phyloP scores from a whole-genome alignment of 2,888 invertebrate species.

The Iphiclides podalirius region DNA sequence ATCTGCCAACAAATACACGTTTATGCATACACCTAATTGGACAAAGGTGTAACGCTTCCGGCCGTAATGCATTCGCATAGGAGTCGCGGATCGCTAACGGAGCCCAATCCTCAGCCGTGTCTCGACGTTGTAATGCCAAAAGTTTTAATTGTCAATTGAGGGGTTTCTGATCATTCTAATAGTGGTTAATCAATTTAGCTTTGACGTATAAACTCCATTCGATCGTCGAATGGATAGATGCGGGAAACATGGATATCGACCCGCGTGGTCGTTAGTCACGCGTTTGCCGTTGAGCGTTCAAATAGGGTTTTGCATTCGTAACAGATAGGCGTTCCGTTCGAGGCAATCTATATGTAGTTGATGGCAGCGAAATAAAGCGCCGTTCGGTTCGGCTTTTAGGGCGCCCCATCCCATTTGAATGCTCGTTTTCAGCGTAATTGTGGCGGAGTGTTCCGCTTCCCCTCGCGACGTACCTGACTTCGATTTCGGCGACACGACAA shows the following conservation, averaged over 20 bases:
- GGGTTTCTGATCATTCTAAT: too few species aligned
- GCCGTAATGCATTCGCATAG: slow-evolving; percentile 55
- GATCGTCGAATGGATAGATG: too few species aligned
- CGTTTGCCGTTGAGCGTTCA: slow-evolving; percentile 52
- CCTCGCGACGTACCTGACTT: slow-evolving; percentile 65
- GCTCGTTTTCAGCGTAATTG: slow-evolving; percentile 72
- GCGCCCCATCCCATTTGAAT: slow-evolving; percentile 72
- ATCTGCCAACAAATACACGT: slow-evolving; percentile 83
- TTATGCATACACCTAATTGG: slow-evolving; percentile 69
- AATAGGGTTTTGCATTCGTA: slow-evolving; percentile 64
- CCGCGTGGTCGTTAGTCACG: slow-evolving; percentile 34
- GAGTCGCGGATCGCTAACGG: slow-evolving; percentile 28
- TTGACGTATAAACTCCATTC: too few species aligned
- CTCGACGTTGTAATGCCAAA: too few species aligned
- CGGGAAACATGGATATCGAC: too few species aligned
- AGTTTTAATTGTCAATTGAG: too few species aligned
- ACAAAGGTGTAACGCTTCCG: slow-evolving; percentile 58
- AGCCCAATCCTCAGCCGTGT: slow-evolving; percentile 35
- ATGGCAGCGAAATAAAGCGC: slow-evolving; percentile 65
- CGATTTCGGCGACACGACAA: slow-evolving; percentile 75
- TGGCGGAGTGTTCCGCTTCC: slow-evolving; percentile 60
- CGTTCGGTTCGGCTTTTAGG: slow-evolving; percentile 65
- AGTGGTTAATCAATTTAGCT: too few species aligned
- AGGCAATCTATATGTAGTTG: slow-evolving; percentile 69
- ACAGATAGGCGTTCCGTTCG: slow-evolving; percentile 72